Evolutionary conservation across 2,888 invertebrate species (phyloP), one percentile per base, ranked within the genome.

Genomic region (Drosophila vallismaia): DNA sequence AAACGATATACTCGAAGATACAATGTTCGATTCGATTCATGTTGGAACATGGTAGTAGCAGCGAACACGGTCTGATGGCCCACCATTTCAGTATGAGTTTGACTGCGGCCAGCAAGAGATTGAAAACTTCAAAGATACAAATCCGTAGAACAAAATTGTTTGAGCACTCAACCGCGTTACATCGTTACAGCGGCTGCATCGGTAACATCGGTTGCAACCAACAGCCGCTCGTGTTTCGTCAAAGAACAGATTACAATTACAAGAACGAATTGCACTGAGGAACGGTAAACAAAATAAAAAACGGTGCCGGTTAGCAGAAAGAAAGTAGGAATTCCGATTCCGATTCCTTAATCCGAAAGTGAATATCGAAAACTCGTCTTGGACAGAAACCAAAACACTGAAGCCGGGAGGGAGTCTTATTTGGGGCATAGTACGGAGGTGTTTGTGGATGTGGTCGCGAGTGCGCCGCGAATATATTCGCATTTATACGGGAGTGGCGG

Each of bases 401-500:
- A 31, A 28, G 64, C 64, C 64, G 14, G 46, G 36, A 48, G 19
- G 19, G 19, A 19, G 19, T 19, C 19, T 19, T 19, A 19, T 19
- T 28, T 45, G 19, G 59, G 45, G 24, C 24, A 46, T 10, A 45
- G 55, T 9, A 10, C 40, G 7, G 44, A 19, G 9, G 44, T 29
- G 46, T 53, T 33, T 28, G 49, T 48, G 42, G 29, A 26, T 52
- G 57, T 31, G 33, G 50, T 42, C 19, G 40, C 19, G 40, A 19
- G 40, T 42, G 40, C 9, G 19, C 14, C 40, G 83, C 80, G 77
- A 72, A 72, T 87, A 75, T 44, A 59, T 80, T 79, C 66, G 85
- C 81, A 67, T 69, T 40, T 76, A 59, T 76, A 60, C 54, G 64
- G 62, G 58, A 62, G 54, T 60, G 55, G 44, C 67, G 50, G 71